phyloP scores from a whole-genome alignment of 2,113 vertebrate genomes.

The Barbus barbus region DNA sequence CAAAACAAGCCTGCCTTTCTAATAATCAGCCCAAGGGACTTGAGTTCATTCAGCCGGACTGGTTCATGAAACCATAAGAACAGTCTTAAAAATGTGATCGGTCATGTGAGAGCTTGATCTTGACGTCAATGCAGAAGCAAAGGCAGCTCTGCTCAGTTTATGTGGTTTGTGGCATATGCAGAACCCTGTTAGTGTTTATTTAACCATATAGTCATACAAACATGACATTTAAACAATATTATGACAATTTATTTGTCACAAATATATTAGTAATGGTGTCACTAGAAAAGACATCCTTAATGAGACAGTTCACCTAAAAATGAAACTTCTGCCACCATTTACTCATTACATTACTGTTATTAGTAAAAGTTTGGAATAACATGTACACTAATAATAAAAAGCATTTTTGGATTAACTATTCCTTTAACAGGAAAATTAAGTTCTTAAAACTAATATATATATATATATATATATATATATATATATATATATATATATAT shows the following conservation, averaged over 20 bases:
- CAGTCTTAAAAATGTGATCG: conserved; percentile 30
- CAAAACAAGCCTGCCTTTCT: conserved; percentile 32
- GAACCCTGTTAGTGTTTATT: not conserved
- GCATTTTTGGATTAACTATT: not conserved
- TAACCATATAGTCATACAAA: not conserved
- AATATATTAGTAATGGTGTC: not conserved
- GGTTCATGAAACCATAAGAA: conserved; percentile 26
- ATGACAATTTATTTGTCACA: not conserved
- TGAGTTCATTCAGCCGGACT: not conserved
- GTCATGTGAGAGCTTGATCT: conserved; percentile 50
- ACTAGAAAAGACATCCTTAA: not conserved
- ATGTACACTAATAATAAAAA: not conserved
- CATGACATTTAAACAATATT: not conserved
- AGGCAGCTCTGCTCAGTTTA: not conserved
- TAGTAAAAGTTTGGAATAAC: not conserved
- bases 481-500: too few relatives aligned
- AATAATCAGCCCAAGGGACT: not conserved
- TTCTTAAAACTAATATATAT: not conserved
- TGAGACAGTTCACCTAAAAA: not conserved
- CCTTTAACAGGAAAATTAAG: not conserved
- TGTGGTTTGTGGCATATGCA: not conserved
- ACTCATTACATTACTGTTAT: not conserved
- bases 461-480: too few relatives aligned
- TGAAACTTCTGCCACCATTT: not conserved
- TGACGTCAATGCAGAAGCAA: not conserved